Evolutionary conservation across 2,888 invertebrate genomes (phyloP).

Genomic region (Stramonita haemastoma): DNA sequence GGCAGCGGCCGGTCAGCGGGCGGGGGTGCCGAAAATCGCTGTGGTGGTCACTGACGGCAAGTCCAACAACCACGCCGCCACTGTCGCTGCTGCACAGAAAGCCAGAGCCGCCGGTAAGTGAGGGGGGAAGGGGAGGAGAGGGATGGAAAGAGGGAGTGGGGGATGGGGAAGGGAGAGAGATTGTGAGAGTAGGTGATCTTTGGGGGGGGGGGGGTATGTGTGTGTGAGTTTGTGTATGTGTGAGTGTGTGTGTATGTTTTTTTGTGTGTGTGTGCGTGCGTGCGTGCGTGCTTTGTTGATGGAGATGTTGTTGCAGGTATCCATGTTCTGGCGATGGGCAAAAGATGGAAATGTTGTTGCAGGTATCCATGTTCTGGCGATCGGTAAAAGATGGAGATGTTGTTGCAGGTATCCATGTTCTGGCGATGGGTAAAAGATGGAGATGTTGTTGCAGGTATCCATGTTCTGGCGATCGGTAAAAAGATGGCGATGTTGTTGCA

Average conservation of each 20-base stretch:
- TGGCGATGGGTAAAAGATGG: conserved; percentile 61
- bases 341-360: background rate
- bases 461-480: background rate
- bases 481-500: background rate
- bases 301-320: no score
- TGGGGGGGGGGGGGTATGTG: no score
- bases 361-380: conserved; percentile 60
- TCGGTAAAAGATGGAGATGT: conserved; percentile 61
- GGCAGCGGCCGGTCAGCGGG: conserved; percentile 57
- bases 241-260: no score
- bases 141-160: background rate
- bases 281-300: no score
- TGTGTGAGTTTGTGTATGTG: no score
- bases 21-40: conserved; percentile 63
- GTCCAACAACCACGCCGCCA: conserved; percentile 56
- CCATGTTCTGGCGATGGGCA: no score
- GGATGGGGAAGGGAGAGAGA: background rate
- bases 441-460: background rate
- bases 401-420: background rate
- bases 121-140: background rate
- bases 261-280: no score
- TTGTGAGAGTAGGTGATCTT: no score
- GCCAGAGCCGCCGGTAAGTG: conserved; percentile 54
- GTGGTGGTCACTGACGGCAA: conserved; percentile 68
- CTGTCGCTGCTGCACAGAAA: conserved; percentile 57